These are phyloP conservation scores for Rhabdomys pumilio DNA, from an alignment of 2,797 vertebrate genomes.

Conservation along the genomic window DNA sequence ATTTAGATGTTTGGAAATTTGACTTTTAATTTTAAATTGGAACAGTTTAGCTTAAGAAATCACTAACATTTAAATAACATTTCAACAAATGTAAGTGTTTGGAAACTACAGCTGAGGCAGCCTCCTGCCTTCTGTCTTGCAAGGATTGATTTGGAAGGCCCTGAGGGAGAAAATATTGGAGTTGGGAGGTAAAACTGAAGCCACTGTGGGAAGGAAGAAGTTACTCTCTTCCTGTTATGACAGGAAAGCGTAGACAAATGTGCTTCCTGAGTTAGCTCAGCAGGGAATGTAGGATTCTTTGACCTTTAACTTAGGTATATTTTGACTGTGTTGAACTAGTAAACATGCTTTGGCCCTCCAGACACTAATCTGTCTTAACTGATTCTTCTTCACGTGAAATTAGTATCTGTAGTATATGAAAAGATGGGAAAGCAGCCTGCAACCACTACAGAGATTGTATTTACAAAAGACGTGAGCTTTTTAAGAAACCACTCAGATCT, in stretches of 20 bases:
- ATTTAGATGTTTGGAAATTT: conserved; percentile 87
- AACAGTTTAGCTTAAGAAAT: conserved; percentile 85
- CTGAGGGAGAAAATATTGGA: conserved; percentile 94
- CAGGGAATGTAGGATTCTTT: conserved; percentile 92
- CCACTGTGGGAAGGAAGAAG: conserved; percentile 99
- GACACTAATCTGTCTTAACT: conserved; percentile 82
- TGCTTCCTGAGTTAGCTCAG: conserved; percentile 97
- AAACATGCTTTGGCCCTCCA: conserved; percentile 90
- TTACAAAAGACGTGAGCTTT: conserved; percentile 39
- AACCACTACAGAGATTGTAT: neutral
- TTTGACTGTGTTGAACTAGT: conserved; percentile 89
- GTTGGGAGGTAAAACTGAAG: conserved; percentile 98
- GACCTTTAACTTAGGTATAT: conserved; percentile 91
- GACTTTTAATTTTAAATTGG: conserved; percentile 88
- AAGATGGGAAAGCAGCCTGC: neutral
- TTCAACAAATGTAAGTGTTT: conserved; percentile 86
- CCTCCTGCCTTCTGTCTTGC: conserved; percentile 90
- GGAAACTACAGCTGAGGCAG: conserved; percentile 83
- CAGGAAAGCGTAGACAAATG: conserved; percentile 99
- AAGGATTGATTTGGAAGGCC: conserved; percentile 91
- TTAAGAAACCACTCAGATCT: conserved; percentile 15
- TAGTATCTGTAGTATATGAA: neutral
- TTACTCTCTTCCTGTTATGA: conserved; percentile 99
- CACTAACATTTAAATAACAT: conserved; percentile 88
- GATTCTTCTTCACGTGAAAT: conserved; percentile 54